phyloP scores from a whole-genome alignment of 2,888 invertebrate genomes.

The Litoditis marina region DNA sequence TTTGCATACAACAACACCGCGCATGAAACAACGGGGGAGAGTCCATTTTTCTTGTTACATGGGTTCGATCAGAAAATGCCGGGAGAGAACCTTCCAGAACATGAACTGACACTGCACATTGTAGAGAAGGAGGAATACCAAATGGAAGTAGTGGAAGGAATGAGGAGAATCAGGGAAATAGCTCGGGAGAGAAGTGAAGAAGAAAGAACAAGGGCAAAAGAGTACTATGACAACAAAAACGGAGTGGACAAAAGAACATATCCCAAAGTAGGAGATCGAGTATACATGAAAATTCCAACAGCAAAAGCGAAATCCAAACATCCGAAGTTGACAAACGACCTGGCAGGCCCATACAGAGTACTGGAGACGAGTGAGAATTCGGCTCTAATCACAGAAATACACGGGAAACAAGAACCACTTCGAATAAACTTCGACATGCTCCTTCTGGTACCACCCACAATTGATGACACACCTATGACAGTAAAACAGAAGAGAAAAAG shows the following conservation, averaged over 20 bases:
- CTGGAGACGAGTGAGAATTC: not conserved
- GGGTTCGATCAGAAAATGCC: slow-evolving; percentile 16
- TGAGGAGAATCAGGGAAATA: slow-evolving; percentile 4
- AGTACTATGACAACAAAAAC: slow-evolving; percentile 19
- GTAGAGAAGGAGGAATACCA: slow-evolving; percentile 19
- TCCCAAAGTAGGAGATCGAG: slow-evolving; percentile 11
- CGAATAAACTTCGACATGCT: too few species aligned
- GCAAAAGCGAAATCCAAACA: slow-evolving; percentile 2
- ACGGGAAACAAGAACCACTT: too few species aligned
- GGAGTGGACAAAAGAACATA: not conserved
- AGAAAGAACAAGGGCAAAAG: slow-evolving; percentile 12
- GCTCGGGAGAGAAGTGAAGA: slow-evolving; percentile 3
- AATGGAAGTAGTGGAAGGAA: not conserved
- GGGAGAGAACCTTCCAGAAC: not conserved
- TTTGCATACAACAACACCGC: slow-evolving; percentile 28
- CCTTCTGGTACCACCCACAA: too few species aligned
- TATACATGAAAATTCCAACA: slow-evolving; percentile 9
- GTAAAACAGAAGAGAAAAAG: too few species aligned
- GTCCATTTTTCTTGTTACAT: slow-evolving; percentile 20
- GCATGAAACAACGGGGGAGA: slow-evolving; percentile 23
- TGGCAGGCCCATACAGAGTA: slow-evolving; percentile 12
- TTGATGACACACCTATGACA: too few species aligned
- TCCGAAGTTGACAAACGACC: slow-evolving; percentile 10
- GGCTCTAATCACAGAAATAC: too few species aligned
- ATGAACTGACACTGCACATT: not conserved